These are phyloP conservation scores for Brachionus rubens DNA, from an alignment of 1,140 invertebrate species.

Conservation along the genomic window DNA sequence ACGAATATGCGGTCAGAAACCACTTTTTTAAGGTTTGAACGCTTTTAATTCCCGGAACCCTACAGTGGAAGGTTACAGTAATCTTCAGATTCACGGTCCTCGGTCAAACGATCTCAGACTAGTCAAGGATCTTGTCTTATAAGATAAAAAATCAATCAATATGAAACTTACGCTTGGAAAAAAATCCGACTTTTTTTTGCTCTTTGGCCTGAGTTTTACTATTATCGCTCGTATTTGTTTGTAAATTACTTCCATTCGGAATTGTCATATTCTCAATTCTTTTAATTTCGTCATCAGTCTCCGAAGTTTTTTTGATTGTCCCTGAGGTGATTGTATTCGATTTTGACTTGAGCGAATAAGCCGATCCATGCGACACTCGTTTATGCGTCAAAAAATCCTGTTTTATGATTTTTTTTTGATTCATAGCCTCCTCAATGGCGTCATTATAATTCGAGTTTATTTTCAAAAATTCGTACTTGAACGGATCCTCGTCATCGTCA, in stretches of 20 bases:
- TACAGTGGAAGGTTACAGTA: too few relatives aligned
- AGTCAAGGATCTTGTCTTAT: too few relatives aligned
- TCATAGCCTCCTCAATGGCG: slow-evolving; percentile 19
- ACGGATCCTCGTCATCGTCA: not conserved
- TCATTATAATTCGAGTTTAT: slow-evolving; percentile 42
- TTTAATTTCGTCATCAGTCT: not conserved
- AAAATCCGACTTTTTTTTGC: slow-evolving; percentile 9
- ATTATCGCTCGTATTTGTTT: too few relatives aligned
- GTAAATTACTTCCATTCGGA: not conserved
- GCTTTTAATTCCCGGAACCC: too few relatives aligned
- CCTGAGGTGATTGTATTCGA: not conserved
- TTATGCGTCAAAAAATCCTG: not conserved
- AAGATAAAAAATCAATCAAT: too few relatives aligned
- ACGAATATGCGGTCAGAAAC: too few relatives aligned
- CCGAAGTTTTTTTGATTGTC: not conserved
- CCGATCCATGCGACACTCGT: not conserved
- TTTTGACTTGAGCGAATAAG: not conserved
- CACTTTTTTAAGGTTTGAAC: too few relatives aligned
- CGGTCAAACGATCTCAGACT: too few relatives aligned
- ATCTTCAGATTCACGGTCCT: too few relatives aligned
- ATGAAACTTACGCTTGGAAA: slow-evolving; percentile 14
- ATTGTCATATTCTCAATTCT: not conserved
- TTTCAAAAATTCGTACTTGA: slow-evolving; percentile 8
- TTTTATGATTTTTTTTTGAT: slow-evolving; percentile 30
- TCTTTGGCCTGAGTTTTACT: not conserved